phyloP scores from a whole-genome alignment of 2,113 vertebrate species.

The Camelus dromedarius region DNA sequence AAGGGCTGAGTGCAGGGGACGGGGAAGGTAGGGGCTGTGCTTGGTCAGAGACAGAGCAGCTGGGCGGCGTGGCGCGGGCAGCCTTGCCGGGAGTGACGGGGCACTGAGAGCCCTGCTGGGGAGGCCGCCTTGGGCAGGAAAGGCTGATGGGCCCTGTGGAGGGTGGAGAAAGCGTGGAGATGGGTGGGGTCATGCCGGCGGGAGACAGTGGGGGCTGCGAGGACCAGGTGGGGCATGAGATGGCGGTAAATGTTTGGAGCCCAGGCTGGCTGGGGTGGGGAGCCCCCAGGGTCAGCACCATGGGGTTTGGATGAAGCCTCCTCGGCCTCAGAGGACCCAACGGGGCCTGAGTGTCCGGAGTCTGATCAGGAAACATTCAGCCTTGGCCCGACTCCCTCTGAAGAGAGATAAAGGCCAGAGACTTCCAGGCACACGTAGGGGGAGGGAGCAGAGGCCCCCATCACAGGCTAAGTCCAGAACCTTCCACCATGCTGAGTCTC shows the following conservation, averaged over 20 bases:
- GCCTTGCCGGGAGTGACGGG: not conserved
- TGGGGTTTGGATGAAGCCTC: accelerated
- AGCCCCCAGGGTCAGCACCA: accelerated
- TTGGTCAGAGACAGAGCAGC: not conserved
- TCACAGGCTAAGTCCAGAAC: not conserved
- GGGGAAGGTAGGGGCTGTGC: not conserved
- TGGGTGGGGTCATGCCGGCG: accelerated
- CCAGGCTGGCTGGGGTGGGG: accelerated
- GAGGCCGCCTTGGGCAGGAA: not conserved
- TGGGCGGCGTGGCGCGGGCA: accelerated
- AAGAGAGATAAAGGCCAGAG: accelerated
- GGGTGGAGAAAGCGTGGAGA: not conserved
- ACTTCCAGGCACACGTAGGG: accelerated
- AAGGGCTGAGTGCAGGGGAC: accelerated
- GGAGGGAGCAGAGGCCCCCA: not conserved
- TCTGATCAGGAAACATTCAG: not conserved
- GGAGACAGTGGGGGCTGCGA: accelerated
- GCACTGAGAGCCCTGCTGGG: not conserved
- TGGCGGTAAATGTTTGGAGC: not conserved
- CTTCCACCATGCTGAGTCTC: accelerated
- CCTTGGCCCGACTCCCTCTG: accelerated
- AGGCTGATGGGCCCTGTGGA: not conserved
- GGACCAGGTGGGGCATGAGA: accelerated
- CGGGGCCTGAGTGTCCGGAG: accelerated
- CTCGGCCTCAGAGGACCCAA: too few species aligned